Evolutionary conservation across 1,140 invertebrate genomes (phyloP).

Genomic region (Hetaerina americana): DNA sequence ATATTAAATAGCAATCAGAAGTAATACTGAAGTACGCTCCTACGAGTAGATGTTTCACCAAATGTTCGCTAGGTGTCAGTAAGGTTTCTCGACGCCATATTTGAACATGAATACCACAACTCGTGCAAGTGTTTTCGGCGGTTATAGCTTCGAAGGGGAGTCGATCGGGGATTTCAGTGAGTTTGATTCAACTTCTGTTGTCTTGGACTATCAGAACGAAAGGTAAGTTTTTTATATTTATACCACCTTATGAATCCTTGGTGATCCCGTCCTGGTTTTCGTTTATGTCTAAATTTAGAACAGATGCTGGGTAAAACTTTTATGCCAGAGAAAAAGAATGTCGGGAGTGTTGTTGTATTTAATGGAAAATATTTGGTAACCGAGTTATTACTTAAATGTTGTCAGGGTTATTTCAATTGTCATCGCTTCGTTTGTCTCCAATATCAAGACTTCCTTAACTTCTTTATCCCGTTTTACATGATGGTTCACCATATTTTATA

Average conservation of each 20-base stretch:
- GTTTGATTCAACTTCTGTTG: slow-evolving; percentile 39
- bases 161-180: slow-evolving; percentile 40
- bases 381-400: too few relatives aligned
- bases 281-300: not conserved
- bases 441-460: too few relatives aligned
- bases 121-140: slow-evolving; percentile 26
- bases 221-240: slow-evolving; percentile 24
- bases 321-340: too few relatives aligned
- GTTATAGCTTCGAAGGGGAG: slow-evolving; percentile 38
- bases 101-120: slow-evolving; percentile 14
- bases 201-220: slow-evolving; percentile 35
- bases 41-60: not conserved
- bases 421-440: too few relatives aligned
- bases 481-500: too few relatives aligned
- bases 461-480: too few relatives aligned
- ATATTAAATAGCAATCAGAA: too few relatives aligned
- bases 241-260: not conserved
- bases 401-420: too few relatives aligned
- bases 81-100: not conserved
- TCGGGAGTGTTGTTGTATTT: too few relatives aligned
- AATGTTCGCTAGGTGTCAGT: not conserved
- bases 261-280: too few relatives aligned
- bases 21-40: too few relatives aligned
- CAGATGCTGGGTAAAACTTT: not conserved
- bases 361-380: too few relatives aligned